Base-by-base conservation (phyloP, 2,113 vertebrate genomes). In the Rhombomys opimus region DNA sequence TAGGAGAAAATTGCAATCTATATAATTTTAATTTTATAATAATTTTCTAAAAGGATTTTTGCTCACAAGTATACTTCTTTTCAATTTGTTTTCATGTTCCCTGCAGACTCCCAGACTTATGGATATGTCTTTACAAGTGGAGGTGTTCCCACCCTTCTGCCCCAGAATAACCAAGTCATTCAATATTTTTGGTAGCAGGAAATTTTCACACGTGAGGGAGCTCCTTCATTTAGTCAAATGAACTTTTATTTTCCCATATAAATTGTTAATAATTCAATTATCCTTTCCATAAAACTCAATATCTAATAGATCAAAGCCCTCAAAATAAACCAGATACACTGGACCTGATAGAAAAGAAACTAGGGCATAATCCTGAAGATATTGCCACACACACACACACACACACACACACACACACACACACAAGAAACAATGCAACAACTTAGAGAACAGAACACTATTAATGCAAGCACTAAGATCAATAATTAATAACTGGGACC, bases 141-240 rank as follows among this genome's bases (percentile, higher is more conserved):
- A 87, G 1, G 9, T 59, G 10, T 30, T n/a, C 0, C 1, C 12
- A 1, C 54, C 9, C 1, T 1, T 77, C 10, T 61, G 17, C 35
- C 2, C 20, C 2, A 38, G 14, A 2, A 38, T 41, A 61, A 50
- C 7, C 18, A 14, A n/a, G 38, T 50, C 41, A 13, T 57, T 10
- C 4, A 84, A 3, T 18, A 3, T 59, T 92, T 32, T 52, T 67
- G n/a, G 5, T 61, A 75, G 2, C 25, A 46, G 32, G 17, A 27
- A 67, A 11, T 72, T 25, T 80, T 4, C 0, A 7, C 0, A 3
- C 41, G 8, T 3, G 1, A 2, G 22, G 27, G 1, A 1, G 3
- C 7, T 32, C 0, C 17, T 68, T 1, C 12, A 13, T 94, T 32
- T 41, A 25, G 35, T 9, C 32, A 14, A 3, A 3, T 85, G 11